Evolutionary conservation across 37 sponge, comb jelly and placozoan genomes (phyloP), one percentile per base, ranked within the genome.

Genomic region (Beroe ovata): DNA sequence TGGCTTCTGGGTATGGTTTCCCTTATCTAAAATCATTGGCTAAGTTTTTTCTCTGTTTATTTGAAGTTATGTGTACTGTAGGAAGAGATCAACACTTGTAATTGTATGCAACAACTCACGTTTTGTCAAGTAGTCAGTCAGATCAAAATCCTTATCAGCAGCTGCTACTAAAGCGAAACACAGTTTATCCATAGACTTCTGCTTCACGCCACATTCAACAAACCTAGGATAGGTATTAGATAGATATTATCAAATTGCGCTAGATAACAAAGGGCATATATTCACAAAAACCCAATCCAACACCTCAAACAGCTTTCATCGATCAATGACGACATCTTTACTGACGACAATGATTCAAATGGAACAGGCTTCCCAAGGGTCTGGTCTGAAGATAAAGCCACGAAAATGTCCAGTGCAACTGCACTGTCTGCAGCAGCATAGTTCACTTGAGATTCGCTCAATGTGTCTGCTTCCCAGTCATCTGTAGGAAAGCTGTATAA

Each of bases 391-490:
- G 14, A 21, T 1, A 77, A 26, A 40, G 84, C 42, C 8, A 25
- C 16, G n/a, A 77, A 41, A 21, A 77, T 77, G 11, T 77, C 84
- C 26, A 77, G 84, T 21, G 84, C 42, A 26, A 35, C 42, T 21
- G 84, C 84, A 8, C 54, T 35, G 28, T 77, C 84, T 36, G 54
- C 84, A 25, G 84, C 84, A 40, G 84, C 84, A 40, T 77, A 77
- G 54, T 39, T 4, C 26, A 42, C 21, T 25, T 77, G 84, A 1
- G 8, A 1, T 23, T 11, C 29, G 42, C 28, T 26, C 23, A 77
- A 54, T 0, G 16, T 41, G 11, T 40, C 8, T 25, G 84, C 84
- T 23, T 77, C 84, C 84, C 84, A 77, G 47, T 77, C 47, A 41
- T 77, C 84, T 77, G 84, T 42, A 35, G 35, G 32, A 20, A 35